These are phyloP conservation scores for Aplodontia rufa DNA, from an alignment of 2,113 vertebrate genomes.

Conservation along the genomic window DNA sequence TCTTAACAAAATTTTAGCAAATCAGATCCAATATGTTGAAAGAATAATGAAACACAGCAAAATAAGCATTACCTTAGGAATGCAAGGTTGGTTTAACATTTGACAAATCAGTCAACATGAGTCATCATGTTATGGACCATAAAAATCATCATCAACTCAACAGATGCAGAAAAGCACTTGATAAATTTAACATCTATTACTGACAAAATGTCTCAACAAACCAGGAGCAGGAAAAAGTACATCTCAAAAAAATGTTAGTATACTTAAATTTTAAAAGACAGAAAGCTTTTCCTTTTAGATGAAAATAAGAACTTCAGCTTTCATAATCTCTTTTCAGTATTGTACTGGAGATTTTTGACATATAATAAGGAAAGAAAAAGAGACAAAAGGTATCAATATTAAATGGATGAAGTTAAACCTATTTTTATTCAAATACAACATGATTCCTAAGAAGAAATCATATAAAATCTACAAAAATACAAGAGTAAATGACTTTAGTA, in stretches of 20 bases:
- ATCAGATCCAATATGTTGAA: background rate
- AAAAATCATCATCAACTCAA: background rate
- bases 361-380: background rate
- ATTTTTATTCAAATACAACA: background rate
- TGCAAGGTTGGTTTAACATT: background rate
- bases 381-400: background rate
- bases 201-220: background rate
- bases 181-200: background rate
- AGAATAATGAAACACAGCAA: background rate
- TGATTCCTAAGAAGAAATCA: background rate
- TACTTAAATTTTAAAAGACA: background rate
- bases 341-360: background rate
- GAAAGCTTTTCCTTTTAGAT: background rate
- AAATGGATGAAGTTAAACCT: background rate
- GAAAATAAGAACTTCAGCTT: background rate
- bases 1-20: background rate
- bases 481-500: background rate
- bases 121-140: background rate
- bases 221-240: background rate
- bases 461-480: background rate
- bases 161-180: background rate
- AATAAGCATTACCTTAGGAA: background rate
- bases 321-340: background rate
- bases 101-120: background rate
- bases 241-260: too few species aligned